Evolutionary conservation across 2,888 invertebrate genomes (phyloP).

Genomic region (Drosophila neonasuta): DNA sequence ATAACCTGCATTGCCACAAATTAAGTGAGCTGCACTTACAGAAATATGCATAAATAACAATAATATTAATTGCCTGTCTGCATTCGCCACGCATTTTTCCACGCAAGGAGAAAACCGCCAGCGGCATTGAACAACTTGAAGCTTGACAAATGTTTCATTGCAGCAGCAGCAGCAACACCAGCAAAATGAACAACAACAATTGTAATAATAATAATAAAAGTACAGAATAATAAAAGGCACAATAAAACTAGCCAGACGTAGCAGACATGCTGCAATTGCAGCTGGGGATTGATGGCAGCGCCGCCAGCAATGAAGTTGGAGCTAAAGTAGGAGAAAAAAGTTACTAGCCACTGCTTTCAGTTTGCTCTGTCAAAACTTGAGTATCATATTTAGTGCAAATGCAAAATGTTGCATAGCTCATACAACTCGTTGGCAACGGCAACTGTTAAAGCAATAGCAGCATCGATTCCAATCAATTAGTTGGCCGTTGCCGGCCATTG

Average conservation of each 20-base stretch:
- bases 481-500: conserved; percentile 51
- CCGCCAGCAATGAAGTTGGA: conserved; percentile 45
- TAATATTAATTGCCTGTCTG: conserved; percentile 69
- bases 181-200: conserved; percentile 16
- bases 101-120: conserved; percentile 42
- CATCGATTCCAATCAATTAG: conserved; percentile 68
- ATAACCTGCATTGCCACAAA: conserved; percentile 62
- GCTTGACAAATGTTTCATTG: conserved; percentile 56
- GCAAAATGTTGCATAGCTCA: conserved; percentile 22
- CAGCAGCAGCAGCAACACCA: conserved; percentile 5
- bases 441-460: conserved; percentile 8
- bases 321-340: conserved; percentile 1
- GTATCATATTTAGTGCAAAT: conserved; percentile 23
- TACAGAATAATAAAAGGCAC: conserved; percentile 59
- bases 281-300: conserved; percentile 64
- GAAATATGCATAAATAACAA: conserved; percentile 60
- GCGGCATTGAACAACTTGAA: conserved; percentile 46
- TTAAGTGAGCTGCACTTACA: conserved; percentile 37
- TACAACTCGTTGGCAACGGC: conserved; percentile 22
- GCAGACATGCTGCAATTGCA: conserved; percentile 38
- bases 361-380: conserved; percentile 42
- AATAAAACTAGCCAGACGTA: conserved; percentile 38
- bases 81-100: conserved; percentile 67
- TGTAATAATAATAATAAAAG: conserved; percentile 46
- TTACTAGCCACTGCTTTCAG: conserved; percentile 45